Evolutionary conservation across 2,797 vertebrate genomes (phyloP), one percentile per base, ranked within the genome.

Genomic region (Salarias fasciatus): DNA sequence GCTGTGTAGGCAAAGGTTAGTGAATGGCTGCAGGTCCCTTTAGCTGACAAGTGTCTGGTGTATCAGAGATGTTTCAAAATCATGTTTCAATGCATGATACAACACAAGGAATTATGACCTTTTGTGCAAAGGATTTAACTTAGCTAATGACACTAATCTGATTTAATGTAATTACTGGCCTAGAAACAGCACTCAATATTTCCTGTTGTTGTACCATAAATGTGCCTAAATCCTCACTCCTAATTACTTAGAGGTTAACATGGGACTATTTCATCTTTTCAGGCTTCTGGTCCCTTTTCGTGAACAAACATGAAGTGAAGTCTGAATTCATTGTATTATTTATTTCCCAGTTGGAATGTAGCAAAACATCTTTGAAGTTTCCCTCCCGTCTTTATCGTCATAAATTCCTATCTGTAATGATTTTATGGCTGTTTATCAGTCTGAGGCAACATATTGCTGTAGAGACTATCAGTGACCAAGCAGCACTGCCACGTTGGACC

Each of bases 391-490:
- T 56, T 12, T 69, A 62, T 53, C 35, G 67, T n/a, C 18, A 1
- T 73, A 71, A 75, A 69, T 64, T 37, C 65, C 44, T 83, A 35
- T 82, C 81, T 80, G 3, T 80, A 86, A 86, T 88, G 78, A 85
- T 76, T 92, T 93, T 93, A 93, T 88, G 80, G 60, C 78, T 53
- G 63, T 75, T 91, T 92, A 91, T 93, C 91, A 91, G 78, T 68
- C 55, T 80, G 75, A 69, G 50, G 75, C 53, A 77, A 82, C 72
- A 72, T 77, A 65, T 58, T 69, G 74, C 56, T 67, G 63, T 24
- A 3, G 59, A 43, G 15, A 51, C 45, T 80, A 88, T 91, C 87
- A 77, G 81, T 75, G 86, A 90, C 68, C 71, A 72, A 51, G 55
- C 79, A 68, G 61, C 75, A 75, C 79, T 92, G 90, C 89, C 92